Evolutionary conservation across 2,113 vertebrate genomes (phyloP), one percentile per base, ranked within the genome.

Genomic region (Atherinomorus stipes): DNA sequence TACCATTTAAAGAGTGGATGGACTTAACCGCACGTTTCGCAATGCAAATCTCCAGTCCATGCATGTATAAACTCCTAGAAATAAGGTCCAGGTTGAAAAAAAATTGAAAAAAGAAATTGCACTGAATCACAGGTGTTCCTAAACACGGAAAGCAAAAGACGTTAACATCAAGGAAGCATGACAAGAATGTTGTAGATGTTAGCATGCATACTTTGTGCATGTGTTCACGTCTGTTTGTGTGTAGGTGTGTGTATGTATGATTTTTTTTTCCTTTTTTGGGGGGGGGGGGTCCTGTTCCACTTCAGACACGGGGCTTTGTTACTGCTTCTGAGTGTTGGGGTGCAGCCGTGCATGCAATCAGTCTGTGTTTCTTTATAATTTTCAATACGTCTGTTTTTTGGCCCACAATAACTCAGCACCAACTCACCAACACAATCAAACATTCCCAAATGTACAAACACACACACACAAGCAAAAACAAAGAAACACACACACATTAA

Each of bases 301-400:
- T 87, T 93, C 90, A 91, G 73, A 76, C 76, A 42, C 80, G 76
- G 71, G 26, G 76, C 80, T 81, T 87, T 71, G 59, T 91, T 91
- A 91, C 80, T 85, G 73, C 73, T 88, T 81, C 71, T 93, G 90
- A 91, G 89, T 94, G 93, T 91, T 82, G 83, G 84, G 88, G 85
- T 90, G 86, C 86, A 91, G 91, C 76, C 59, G 66, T 76, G 78
- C 80, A 80, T 87, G 84, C 83, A 93, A 91, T 91, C 90, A 89
- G 78, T 83, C 87, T 67, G 79, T 64, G 80, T 90, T 92, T 78
- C 86, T 88, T 85, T 82, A 83, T 85, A 59, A 87, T 88, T 90
- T 84, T 85, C 53, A 88, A 75, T 78, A 63, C 50, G 71, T 78
- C 85, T 70, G 78, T 73, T 80, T 87, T 83, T 78, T 78, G 63